Percentiles rank a stretch among this genome's conserved stretches.
Evolutionary conservation across 64 coral and sea anemone genomes (phyloP).

Genomic region (Montipora capricornis): DNA sequence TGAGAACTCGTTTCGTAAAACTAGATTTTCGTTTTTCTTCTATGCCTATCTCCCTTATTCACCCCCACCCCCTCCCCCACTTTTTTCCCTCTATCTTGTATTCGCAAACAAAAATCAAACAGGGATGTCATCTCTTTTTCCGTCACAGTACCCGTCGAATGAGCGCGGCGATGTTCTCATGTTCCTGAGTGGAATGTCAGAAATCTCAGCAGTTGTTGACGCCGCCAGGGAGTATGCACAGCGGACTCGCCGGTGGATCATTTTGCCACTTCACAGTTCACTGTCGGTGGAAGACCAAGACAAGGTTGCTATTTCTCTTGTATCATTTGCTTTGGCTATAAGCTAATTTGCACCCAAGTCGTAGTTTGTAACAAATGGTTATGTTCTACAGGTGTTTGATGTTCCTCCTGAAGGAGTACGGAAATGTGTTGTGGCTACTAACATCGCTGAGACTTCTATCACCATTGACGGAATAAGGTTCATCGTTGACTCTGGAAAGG

Average conservation of each 20-base stretch:
- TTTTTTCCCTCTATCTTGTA: too few relatives aligned
- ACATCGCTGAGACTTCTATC: conserved; percentile 98
- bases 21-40: too few relatives aligned
- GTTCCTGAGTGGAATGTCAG: conserved; percentile 97
- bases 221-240: conserved; percentile 96
- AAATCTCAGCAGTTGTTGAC: conserved; percentile 93
- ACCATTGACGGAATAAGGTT: conserved; percentile 98
- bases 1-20: too few relatives aligned
- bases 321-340: not conserved
- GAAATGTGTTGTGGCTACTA: conserved; percentile 94
- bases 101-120: not conserved
- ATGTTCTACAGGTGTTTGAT: conserved; percentile 82
- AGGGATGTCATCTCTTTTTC: not conserved
- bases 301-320: conserved; percentile 60
- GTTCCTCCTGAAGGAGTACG: conserved; percentile 94
- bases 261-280: conserved; percentile 94
- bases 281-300: conserved; percentile 98
- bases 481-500: conserved; percentile 97
- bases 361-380: too few relatives aligned
- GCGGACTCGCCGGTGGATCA: conserved; percentile 92
- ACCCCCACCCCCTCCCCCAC: too few relatives aligned
- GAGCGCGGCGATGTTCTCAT: conserved; percentile 93
- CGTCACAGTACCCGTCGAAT: conserved; percentile 76
- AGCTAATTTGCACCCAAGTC: not conserved
- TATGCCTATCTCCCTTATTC: too few relatives aligned